Base-by-base conservation (phyloP, 2,888 invertebrate genomes). In the Drosophila anomalata region DNA sequence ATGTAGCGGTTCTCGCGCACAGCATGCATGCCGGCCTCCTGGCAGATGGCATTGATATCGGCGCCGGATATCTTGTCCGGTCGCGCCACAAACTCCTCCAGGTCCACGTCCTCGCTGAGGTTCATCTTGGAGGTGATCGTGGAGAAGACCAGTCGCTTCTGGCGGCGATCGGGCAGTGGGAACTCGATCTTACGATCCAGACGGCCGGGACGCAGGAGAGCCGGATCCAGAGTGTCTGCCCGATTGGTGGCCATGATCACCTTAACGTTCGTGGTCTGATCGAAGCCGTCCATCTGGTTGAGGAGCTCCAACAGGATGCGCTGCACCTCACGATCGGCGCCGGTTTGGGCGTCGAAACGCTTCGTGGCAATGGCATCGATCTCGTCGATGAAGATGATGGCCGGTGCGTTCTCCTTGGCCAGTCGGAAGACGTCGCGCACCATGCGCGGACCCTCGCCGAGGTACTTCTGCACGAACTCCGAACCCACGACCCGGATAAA, bases 231-330 rank as follows among this genome's bases (percentile, higher is more conserved):
- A 1, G 99, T 99, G 90, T 99, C 99, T 4, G 99, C 98, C 89
- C 98, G 94, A 92, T 98, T 98, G 7, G 98, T 98, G 0, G 98
- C 98, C 98, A 98, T 98, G 68, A 98, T 98, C 0, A 94, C 99
- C 94, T 99, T 99, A 14, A 99, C 99, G 93, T 99, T 99, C n/a
- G 99, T 99, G 1, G 98, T 99, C 92, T 99, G 99, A 93, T 99
- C 99, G 91, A 99, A 99, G 54, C 99, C 99, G 92, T 99, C 99
- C 99, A 99, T 99, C 92, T 99, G 99, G 93, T 99, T 99, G 7
- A 99, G 93, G 60, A 99, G 93, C 90, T 99, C 99, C 20, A 99
- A 93, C 29, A 99, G 93, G 91, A 99, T 99, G 92, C 99, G 95
- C 91, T 99, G 99, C 0, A 99, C 99, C 92, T 99, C 99, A 86